These are phyloP conservation scores for Trematomus loennbergii DNA, from an alignment of 2,113 vertebrate species.

Conservation along the genomic window DNA sequence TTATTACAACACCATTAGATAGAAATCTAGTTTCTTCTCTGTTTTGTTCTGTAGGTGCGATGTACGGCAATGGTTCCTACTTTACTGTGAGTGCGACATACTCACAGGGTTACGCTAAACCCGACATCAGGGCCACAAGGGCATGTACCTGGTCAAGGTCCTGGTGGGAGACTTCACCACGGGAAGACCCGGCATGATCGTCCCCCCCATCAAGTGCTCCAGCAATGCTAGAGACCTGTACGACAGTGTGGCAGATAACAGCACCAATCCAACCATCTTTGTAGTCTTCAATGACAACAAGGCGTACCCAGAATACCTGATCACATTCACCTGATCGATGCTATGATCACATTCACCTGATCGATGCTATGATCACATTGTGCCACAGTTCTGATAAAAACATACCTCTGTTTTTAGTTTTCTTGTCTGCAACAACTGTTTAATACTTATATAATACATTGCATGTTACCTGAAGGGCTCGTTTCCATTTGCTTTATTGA, in stretches of 20 bases:
- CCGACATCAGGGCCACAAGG: slow-evolving; percentile 62
- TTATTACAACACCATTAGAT: no score
- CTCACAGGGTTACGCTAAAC: slow-evolving; percentile 72
- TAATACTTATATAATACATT: background rate
- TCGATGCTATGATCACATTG: fast-evolving
- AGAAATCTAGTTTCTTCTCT: background rate
- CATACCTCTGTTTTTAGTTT: background rate
- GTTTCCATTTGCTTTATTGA: background rate
- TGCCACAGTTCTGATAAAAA: no score
- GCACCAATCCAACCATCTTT: slow-evolving; percentile 75
- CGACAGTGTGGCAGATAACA: slow-evolving; percentile 82
- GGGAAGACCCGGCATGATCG: slow-evolving; percentile 56
- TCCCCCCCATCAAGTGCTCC: slow-evolving; percentile 71
- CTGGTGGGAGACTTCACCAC: slow-evolving; percentile 85
- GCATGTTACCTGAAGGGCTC: no score
- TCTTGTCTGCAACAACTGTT: background rate
- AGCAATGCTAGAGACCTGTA: slow-evolving; percentile 74
- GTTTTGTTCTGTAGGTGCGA: fast-evolving
- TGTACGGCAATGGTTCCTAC: slow-evolving; percentile 85
- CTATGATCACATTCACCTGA: slow-evolving; percentile 84
- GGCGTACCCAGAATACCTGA: slow-evolving; percentile 89
- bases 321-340: no score
- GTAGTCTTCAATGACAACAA: slow-evolving; percentile 86
- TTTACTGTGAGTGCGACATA: slow-evolving; percentile 84
- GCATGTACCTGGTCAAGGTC: slow-evolving; percentile 86